Evolutionary conservation across 1,140 invertebrate species (phyloP), one percentile per base, ranked within the genome.

Genomic region (Muscidifurax raptorellus): DNA sequence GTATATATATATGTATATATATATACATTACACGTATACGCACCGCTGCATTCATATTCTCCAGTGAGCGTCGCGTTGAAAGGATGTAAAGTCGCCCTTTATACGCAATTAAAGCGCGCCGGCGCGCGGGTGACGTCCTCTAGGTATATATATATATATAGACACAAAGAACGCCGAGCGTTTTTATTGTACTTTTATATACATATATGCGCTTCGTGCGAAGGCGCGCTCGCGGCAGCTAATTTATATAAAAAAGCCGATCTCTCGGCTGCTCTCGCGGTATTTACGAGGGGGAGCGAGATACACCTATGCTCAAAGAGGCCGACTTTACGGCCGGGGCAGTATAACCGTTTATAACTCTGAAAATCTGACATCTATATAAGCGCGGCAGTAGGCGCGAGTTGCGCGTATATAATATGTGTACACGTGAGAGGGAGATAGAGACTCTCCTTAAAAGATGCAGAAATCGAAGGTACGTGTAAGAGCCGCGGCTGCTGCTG

Each of bases 321-420:
- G 47, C 84, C 84, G 84, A 81, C 84, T 85, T 85, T 81, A 85
- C 79, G 32, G 71, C 75, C 72, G 44, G 40, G 66, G 52, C 76
- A 40, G 76, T 78, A 83, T 83, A 78, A 72, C n/a, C 79, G 64
- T 85, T 85, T 85, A 85, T 85, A 85, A 85, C 84, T 85, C 40
- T 74, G 47, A 78, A 80, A 75, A 84, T 80, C 82, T 83, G 82
- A 83, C 82, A 83, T 83, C 82, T 83, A 83, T 83, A 83, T 83
- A 83, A 77, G 75, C 25, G 72, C 64, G 22, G 25, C 79, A 47
- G 71, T 28, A 74, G 28, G 74, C 80, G 74, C 80, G 80, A 67
- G 71, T 59, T 28, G 44, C 79, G 40, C 7, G 18, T 25, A 66
- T 10, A 15, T 15, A 40, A 40, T 40, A 40, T 9, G 12, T 15